Base-by-base conservation (phyloP, 2,797 vertebrate genomes). In the Prunella strophiata region DNA sequence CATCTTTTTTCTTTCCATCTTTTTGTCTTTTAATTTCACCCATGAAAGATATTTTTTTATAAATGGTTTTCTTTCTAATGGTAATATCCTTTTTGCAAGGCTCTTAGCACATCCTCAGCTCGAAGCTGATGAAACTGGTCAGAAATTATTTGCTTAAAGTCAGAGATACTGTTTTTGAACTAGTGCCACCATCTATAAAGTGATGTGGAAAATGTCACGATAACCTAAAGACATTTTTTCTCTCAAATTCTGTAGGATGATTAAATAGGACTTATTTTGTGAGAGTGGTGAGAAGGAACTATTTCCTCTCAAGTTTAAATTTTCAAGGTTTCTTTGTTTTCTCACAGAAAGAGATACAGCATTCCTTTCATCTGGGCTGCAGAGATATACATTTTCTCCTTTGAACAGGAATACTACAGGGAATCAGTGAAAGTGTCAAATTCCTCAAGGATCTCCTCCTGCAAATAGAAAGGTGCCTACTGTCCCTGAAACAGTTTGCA, bases 201-300 rank as follows among this genome's bases (percentile, higher is more conserved):
- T 43, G 32, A 77, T 77, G 47, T 78, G 61, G 76, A 68, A 94
- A 94, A 92, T 83, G 85, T 88, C 82, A 80, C 65, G 83, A 61
- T 86, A 91, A 90, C 58, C 76, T 68, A 81, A 90, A 85, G 85
- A 91, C 40, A 32, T 63, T 77, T 89, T 68, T 85, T 32, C 14
- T 59, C 61, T 90, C 36, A 67, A 17, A 59, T 42, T 10, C 43
- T 88, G 25, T 30, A 63, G 25, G 32, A 83, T 94, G 25, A 72
- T 74, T 91, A 87, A 89, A 71, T 40, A 79, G 34, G 15, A 65
- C 4, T 77, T 70, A 42, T 19, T 82, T 74, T 72, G 38, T 65
- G 32, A 68, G 68, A 77, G 20, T 88, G 54, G n/a, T 72, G 61
- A 88, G 42, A 72, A 95, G 20, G 34, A 81, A 94, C 66, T 43